phyloP scores from a whole-genome alignment of 2,888 invertebrate genomes.

The Eupithecia tripunctaria region DNA sequence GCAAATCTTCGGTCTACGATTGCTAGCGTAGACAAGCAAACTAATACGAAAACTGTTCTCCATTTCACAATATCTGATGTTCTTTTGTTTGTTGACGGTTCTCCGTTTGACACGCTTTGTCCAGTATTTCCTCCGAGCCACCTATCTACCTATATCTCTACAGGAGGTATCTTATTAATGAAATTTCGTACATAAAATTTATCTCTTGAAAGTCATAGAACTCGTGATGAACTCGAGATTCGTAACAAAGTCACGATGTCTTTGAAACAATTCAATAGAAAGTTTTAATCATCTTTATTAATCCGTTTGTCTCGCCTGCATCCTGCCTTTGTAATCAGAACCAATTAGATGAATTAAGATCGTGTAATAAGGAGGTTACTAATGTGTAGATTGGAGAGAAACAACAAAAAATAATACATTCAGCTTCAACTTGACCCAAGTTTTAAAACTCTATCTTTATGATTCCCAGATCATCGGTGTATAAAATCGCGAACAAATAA shows the following conservation, averaged over 20 bases:
- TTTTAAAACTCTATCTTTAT: background rate
- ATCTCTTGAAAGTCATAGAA: slow-evolving; percentile 1
- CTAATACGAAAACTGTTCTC: background rate
- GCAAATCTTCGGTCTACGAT: background rate
- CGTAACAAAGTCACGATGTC: slow-evolving; percentile 7
- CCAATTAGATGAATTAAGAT: slow-evolving; percentile 45
- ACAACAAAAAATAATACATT: background rate
- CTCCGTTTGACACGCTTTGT: background rate
- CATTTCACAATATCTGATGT: background rate
- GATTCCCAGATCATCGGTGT: background rate
- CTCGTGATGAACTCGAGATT: background rate
- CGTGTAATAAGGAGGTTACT: background rate
- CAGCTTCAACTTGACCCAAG: background rate
- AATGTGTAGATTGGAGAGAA: background rate
- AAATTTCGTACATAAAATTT: background rate
- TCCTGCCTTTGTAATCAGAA: slow-evolving; percentile 53
- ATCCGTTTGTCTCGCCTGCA: slow-evolving; percentile 67
- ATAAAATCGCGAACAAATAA: background rate
- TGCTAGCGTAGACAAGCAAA: background rate
- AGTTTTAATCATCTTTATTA: slow-evolving; percentile 54
- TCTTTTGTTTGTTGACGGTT: background rate
- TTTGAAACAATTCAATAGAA: slow-evolving; percentile 35
- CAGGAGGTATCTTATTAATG: background rate
- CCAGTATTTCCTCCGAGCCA: background rate
- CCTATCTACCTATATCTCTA: background rate